A percentile compares a stretch with the other conserved stretches of the same genome.
These are phyloP conservation scores for Drosophila planitibia DNA, from an alignment of 2,888 invertebrate genomes.

Conservation along the genomic window DNA sequence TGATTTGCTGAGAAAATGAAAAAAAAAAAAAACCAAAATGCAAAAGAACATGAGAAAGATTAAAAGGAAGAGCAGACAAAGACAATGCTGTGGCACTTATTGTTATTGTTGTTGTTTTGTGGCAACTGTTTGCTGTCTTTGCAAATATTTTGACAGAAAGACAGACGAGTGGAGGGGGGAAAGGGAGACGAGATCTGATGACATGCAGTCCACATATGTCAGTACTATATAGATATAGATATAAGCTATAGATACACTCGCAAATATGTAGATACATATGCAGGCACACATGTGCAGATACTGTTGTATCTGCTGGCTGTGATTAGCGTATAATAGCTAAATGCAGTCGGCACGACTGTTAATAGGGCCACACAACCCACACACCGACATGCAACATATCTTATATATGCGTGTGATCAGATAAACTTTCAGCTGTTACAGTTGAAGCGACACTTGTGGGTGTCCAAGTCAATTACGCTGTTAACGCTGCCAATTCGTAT, in stretches of 20 bases:
- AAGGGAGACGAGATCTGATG: conserved; percentile 44
- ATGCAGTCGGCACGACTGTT: conserved; percentile 6
- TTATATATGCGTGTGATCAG: background rate
- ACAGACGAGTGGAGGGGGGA: conserved; percentile 1
- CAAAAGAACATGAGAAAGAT: conserved; percentile 6
- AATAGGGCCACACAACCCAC: conserved; percentile 8
- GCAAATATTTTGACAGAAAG: conserved; percentile 60
- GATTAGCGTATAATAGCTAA: conserved; percentile 51
- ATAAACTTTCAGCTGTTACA: background rate
- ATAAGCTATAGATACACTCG: conserved; percentile 1
- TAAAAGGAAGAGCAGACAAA: conserved; percentile 12
- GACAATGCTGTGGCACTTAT: conserved; percentile 14
- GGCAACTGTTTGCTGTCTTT: conserved; percentile 63
- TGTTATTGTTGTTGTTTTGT: conserved; percentile 25
- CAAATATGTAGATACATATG: conserved; percentile 2
- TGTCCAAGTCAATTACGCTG: no score
- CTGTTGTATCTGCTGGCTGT: conserved; percentile 29
- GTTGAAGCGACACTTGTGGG: background rate
- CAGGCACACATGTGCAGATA: conserved; percentile 10
- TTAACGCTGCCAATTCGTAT: background rate
- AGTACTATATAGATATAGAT: conserved; percentile 11
- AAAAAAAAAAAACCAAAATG: conserved; percentile 2
- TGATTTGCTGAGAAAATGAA: conserved; percentile 40
- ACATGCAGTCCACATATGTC: conserved; percentile 62
- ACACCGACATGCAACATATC: background rate